These are phyloP conservation scores for Ammodytes marinus DNA, from an alignment of 2,113 vertebrate species.

Conservation along the genomic window DNA sequence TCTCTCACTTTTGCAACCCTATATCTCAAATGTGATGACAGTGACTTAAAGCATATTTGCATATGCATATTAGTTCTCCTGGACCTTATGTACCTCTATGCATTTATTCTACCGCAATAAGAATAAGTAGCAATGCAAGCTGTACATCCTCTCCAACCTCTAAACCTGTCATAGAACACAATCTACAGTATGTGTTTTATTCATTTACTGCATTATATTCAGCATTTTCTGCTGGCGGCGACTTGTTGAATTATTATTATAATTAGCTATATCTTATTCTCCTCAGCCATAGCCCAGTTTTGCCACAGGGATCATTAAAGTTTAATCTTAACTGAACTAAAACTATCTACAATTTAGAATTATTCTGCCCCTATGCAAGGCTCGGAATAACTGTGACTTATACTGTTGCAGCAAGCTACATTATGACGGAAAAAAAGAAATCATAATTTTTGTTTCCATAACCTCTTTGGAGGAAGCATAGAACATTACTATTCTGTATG, in stretches of 20 bases:
- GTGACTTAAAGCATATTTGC: constrained; percentile 37
- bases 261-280: constrained; percentile 70
- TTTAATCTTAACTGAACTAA: constrained; percentile 71
- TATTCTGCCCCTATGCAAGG: constrained; percentile 50
- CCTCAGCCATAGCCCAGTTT: constrained; percentile 54
- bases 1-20: constrained; percentile 31
- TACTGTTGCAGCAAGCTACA: constrained; percentile 45
- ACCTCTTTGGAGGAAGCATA: constrained; percentile 31
- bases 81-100: constrained; percentile 18
- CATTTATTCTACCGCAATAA: constrained; percentile 15
- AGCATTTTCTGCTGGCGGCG: constrained; percentile 35
- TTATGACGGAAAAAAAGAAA: constrained; percentile 57
- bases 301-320: constrained; percentile 68
- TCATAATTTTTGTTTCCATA: constrained; percentile 42
- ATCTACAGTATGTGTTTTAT: constrained; percentile 42
- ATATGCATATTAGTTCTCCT: constrained; percentile 47
- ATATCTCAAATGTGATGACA: constrained; percentile 32
- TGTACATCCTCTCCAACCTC: constrained; percentile 39
- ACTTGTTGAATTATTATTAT: constrained; percentile 51
- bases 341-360: constrained; percentile 68
- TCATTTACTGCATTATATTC: constrained; percentile 50
- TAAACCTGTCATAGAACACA: constrained; percentile 45
- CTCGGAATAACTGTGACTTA: constrained; percentile 48
- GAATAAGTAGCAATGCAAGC: constrained; percentile 33
- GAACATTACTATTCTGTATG: constrained; percentile 42